Evolutionary conservation across 1,140 invertebrate genomes (phyloP).

Genomic region (Nymphalis io): DNA sequence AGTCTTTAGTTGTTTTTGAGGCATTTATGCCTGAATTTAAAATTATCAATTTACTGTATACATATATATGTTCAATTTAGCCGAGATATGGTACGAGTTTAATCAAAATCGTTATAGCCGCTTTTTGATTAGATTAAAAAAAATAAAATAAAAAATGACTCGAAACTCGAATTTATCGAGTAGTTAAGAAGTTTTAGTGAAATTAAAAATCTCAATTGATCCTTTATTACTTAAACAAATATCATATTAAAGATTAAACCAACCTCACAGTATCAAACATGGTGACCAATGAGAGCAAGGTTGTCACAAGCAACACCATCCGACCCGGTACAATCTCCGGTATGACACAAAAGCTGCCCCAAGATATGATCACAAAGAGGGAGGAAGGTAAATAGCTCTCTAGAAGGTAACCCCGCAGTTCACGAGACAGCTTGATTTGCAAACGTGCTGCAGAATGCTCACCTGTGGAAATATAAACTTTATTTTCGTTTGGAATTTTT

Average conservation of each 20-base stretch:
- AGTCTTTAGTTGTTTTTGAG: too few relatives aligned
- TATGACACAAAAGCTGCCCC: constrained; percentile 85
- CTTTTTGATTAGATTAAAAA: too few relatives aligned
- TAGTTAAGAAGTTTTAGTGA: too few relatives aligned
- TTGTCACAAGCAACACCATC: constrained; percentile 83
- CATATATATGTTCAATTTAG: too few relatives aligned
- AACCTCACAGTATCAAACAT: constrained; percentile 85
- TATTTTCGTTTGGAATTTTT: too few relatives aligned
- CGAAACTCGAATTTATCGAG: too few relatives aligned
- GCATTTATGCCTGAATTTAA: too few relatives aligned
- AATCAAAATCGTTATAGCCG: too few relatives aligned
- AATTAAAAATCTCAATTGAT: too few relatives aligned
- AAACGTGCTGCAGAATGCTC: constrained; percentile 82
- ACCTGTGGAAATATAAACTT: constrained; percentile 57
- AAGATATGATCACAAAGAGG: constrained; percentile 84
- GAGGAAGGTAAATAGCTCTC: constrained; percentile 84
- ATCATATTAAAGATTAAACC: constrained; percentile 6
- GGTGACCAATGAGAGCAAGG: constrained; percentile 82
- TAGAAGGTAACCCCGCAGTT: constrained; percentile 82
- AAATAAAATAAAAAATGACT: too few relatives aligned
- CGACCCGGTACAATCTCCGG: constrained; percentile 83
- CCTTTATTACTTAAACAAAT: background rate
- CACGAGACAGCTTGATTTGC: constrained; percentile 81
- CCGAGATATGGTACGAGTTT: background rate
- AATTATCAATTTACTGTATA: too few relatives aligned